Evolutionary conservation across 2,797 vertebrate genomes (phyloP).

Genomic region (Diplodus sargus): DNA sequence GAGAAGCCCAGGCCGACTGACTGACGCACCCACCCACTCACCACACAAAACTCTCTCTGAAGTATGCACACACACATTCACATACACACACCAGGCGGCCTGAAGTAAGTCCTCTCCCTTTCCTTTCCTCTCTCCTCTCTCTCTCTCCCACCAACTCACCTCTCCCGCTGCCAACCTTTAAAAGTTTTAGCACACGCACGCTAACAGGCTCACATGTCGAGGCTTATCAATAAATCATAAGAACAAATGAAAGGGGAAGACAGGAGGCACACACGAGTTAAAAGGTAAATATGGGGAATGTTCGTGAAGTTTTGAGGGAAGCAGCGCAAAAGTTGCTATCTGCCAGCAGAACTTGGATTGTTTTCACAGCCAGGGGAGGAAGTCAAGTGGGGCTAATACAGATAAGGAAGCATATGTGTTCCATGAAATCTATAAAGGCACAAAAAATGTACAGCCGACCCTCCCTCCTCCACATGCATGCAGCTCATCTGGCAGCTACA

Average conservation of each 20-base stretch:
- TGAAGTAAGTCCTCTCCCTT: constrained; percentile 52
- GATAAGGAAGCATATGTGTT: constrained; percentile 49
- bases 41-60: constrained; percentile 72
- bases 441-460: constrained; percentile 44
- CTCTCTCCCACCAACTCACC: constrained; percentile 28
- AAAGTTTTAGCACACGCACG: constrained; percentile 45
- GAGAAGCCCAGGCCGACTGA: constrained; percentile 70
- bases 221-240: constrained; percentile 65
- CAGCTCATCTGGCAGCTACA: constrained; percentile 55
- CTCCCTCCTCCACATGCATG: constrained; percentile 41
- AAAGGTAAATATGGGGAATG: constrained; percentile 11
- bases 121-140: constrained; percentile 59
- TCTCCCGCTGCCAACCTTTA: constrained; percentile 41
- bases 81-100: constrained; percentile 48
- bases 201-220: constrained; percentile 39
- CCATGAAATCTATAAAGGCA: constrained; percentile 47
- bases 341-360: constrained; percentile 32
- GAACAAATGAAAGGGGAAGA: constrained; percentile 39
- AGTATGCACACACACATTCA: constrained; percentile 65
- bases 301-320: not conserved
- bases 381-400: constrained; percentile 39
- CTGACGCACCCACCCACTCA: constrained; percentile 80
- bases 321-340: constrained; percentile 10
- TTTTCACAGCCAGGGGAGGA: constrained; percentile 42
- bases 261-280: not conserved